These are phyloP conservation scores for Smittia sp. DNA, from an alignment of 2,888 invertebrate genomes.

Conservation along the genomic window DNA sequence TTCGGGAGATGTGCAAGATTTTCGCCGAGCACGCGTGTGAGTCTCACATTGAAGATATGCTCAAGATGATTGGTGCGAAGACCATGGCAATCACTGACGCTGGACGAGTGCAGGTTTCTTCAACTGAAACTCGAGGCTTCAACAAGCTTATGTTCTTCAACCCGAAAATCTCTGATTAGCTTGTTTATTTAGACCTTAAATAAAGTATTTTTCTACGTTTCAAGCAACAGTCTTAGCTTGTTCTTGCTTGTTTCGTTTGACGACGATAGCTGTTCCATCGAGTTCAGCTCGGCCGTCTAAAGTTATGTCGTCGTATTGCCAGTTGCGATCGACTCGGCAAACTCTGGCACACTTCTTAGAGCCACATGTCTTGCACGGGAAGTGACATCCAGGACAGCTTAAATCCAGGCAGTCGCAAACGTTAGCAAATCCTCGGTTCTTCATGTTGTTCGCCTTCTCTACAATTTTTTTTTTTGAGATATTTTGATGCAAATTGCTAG, in stretches of 20 bases:
- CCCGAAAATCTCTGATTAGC: conserved; percentile 57
- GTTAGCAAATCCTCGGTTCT: too few relatives aligned
- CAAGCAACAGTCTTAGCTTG: too few relatives aligned
- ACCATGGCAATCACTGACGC: conserved; percentile 52
- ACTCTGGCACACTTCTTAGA: conserved; percentile 77
- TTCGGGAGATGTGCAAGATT: conserved; percentile 64
- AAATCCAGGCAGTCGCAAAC: conserved; percentile 81
- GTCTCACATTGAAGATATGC: conserved; percentile 62
- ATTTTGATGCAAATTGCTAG: too few relatives aligned
- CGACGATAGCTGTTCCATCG: too few relatives aligned
- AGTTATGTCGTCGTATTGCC: conserved; percentile 73
- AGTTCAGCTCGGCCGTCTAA: too few relatives aligned
- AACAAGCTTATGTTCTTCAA: conserved; percentile 63
- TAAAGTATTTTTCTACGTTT: too few relatives aligned
- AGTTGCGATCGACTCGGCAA: conserved; percentile 75
- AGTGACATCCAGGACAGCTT: conserved; percentile 81
- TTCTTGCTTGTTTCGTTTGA: too few relatives aligned
- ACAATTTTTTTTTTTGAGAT: too few relatives aligned
- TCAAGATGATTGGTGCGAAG: conserved; percentile 61
- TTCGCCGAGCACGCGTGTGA: conserved; percentile 64
- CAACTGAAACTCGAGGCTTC: conserved; percentile 65
- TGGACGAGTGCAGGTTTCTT: conserved; percentile 60
- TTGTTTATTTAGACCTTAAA: too few relatives aligned
- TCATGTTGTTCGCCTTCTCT: too few relatives aligned
- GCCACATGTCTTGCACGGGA: conserved; percentile 69